A percentile compares a stretch with the other conserved stretches of the same genome.
Conservation (phyloP, 2,888 invertebrate species). For the Netelia virgata region DNA sequence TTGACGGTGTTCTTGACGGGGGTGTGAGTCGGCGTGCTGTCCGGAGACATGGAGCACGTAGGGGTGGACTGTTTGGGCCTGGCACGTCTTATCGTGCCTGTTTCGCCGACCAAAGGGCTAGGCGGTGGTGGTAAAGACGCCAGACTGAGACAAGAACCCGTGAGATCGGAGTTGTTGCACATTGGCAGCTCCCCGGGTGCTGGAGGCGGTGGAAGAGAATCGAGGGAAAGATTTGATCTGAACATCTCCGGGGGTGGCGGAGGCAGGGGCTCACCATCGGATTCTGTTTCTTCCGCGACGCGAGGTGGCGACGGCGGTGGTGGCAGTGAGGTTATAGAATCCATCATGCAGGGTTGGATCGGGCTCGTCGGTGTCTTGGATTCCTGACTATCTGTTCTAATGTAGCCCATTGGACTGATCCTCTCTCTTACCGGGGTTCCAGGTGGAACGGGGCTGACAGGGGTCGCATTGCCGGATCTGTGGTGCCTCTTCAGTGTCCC, state of each 20-base stretch:
- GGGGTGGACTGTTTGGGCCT: slow-evolving; percentile 84
- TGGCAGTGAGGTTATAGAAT: slow-evolving; percentile 86
- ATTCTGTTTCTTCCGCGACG: slow-evolving; percentile 86
- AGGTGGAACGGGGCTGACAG: slow-evolving; percentile 83
- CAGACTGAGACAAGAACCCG: slow-evolving; percentile 90
- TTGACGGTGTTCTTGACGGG: slow-evolving; percentile 75
- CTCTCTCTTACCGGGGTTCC: slow-evolving; percentile 86
- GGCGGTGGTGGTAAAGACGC: slow-evolving; percentile 92
- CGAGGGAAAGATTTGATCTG: slow-evolving; percentile 91
- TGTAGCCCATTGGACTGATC: slow-evolving; percentile 84
- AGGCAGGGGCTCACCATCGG: slow-evolving; percentile 87
- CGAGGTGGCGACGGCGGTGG: slow-evolving; percentile 85
- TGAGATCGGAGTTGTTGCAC: slow-evolving; percentile 86
- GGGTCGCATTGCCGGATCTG: slow-evolving; percentile 86
- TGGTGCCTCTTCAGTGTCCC: slow-evolving; percentile 83
- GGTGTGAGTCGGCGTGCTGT: slow-evolving; percentile 85
- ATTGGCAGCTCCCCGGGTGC: slow-evolving; percentile 87
- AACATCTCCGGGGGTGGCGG: slow-evolving; percentile 92
- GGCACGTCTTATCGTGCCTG: slow-evolving; percentile 85
- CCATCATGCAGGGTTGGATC: slow-evolving; percentile 84
- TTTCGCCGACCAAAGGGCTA: slow-evolving; percentile 86
- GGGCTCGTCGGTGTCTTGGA: slow-evolving; percentile 83
- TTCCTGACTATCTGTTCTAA: slow-evolving; percentile 80
- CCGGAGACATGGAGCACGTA: slow-evolving; percentile 84
- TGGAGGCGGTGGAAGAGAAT: slow-evolving; percentile 93